Percentiles rank a stretch among this genome's conserved stretches.
These are phyloP conservation scores for Smithornis capensis DNA, from an alignment of 2,113 vertebrate genomes.

Conservation along the genomic window DNA sequence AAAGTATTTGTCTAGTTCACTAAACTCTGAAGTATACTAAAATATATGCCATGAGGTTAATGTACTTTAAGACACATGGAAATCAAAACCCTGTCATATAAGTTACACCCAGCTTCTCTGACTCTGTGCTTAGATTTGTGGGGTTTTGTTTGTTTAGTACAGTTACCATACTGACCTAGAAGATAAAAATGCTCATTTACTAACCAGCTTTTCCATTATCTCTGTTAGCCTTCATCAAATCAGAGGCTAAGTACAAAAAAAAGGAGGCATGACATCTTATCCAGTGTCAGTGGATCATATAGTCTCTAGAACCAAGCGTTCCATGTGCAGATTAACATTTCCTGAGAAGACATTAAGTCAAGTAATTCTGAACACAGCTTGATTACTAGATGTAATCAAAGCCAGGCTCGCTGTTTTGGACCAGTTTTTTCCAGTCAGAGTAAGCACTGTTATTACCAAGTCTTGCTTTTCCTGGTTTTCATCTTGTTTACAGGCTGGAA, in stretches of 20 bases:
- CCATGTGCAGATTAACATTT: constrained; percentile 59
- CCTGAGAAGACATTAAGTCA: constrained; percentile 68
- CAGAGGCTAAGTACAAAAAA: not conserved
- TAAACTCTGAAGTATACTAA: not conserved
- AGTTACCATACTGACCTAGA: not conserved
- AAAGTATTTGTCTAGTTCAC: not conserved
- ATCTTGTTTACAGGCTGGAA: constrained; percentile 48
- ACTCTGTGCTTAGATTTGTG: rapidly evolving
- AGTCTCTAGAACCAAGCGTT: constrained; percentile 45
- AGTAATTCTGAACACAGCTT: constrained; percentile 65
- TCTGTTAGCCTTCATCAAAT: not conserved
- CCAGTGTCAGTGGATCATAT: not conserved
- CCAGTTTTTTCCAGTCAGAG: constrained; percentile 66
- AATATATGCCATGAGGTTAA: not conserved
- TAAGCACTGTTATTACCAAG: constrained; percentile 48
- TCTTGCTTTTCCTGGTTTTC: constrained; percentile 69
- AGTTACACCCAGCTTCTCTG: not conserved
- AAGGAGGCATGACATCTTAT: not conserved
- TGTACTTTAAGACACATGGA: not conserved
- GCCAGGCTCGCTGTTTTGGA: constrained; percentile 59
- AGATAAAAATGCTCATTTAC: constrained; percentile 8
- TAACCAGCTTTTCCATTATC: not conserved
- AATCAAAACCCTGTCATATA: rapidly evolving
- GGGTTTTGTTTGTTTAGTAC: not conserved
- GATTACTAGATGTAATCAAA: constrained; percentile 74